These are phyloP conservation scores for Melieria crassipennis DNA, from an alignment of 2,888 invertebrate genomes.

Conservation along the genomic window DNA sequence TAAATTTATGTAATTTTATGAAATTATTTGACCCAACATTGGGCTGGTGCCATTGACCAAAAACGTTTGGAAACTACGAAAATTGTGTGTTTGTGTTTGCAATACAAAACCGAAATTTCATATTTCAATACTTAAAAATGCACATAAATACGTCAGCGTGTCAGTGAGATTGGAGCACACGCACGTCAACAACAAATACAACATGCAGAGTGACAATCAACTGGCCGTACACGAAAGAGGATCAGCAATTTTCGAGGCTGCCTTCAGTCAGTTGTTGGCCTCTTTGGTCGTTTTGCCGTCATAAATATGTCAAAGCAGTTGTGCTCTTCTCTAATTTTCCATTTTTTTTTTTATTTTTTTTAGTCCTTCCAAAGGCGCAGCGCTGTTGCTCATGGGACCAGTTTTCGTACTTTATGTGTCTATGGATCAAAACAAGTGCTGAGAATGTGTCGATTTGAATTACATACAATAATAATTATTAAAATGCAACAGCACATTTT, in stretches of 20 bases:
- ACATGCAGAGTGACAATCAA: no score
- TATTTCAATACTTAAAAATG: conserved; percentile 26
- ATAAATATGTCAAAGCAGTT: conserved; percentile 39
- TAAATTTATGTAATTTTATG: neutral
- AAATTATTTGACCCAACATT: neutral
- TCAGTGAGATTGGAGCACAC: conserved; percentile 31
- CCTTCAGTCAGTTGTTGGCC: no score
- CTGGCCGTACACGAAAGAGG: no score
- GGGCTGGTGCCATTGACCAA: neutral
- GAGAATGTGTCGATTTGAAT: conserved; percentile 30
- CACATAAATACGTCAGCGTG: conserved; percentile 43
- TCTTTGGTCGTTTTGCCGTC: conserved; percentile 1
- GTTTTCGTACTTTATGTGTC: neutral
- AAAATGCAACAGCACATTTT: neutral
- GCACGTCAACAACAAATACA: no score
- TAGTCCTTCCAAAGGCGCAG: no score
- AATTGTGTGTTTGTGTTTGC: conserved; percentile 28
- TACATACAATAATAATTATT: conserved; percentile 18
- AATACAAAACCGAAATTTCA: conserved; percentile 37
- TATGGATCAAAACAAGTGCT: conserved; percentile 19
- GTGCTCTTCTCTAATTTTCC: conserved; percentile 21
- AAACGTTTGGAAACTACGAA: neutral
- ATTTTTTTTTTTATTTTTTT: no score
- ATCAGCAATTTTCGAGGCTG: no score
- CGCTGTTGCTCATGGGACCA: no score